Evolutionary conservation across 2,113 vertebrate genomes (phyloP), one percentile per base, ranked within the genome.

Genomic region (Orthonyx spaldingii): DNA sequence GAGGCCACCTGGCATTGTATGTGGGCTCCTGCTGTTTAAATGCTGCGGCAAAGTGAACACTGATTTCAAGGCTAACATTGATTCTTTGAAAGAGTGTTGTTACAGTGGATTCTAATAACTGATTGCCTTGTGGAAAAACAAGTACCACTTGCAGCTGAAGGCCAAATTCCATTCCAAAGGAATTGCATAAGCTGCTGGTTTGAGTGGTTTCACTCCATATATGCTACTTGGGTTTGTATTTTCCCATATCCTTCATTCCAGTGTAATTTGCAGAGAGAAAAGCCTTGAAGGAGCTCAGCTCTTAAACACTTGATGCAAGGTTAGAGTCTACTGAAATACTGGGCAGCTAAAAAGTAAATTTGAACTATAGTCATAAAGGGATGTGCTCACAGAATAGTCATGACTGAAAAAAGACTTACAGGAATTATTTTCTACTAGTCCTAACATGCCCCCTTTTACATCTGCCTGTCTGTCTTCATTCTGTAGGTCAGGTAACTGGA

Each of bases 131-230:
- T 52, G 87, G 87, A 92, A 80, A 87, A 91, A 89, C 74, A 81
- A 92, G 80, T 82, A 59, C 72, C 44, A 44, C 81, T 92, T 72
- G 72, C 69, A 87, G 77, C 84, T 84, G 94, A 91, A 75, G 87
- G 95, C 89, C 93, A 94, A 84, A 87, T 94, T 87, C 87, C 84
- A 87, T 96, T 94, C 94, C 86, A 95, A 41, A 85, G 84, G 65
- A 89, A n/a, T 84, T 95, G 93, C 94, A 57, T 87, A 87, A 95
- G 89, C 93, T 89, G 53, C 64, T 94, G 77, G 28, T 94, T 94
- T 69, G 84, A 78, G 89, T 79, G n/a, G 49, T 89, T 95, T 93
- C 80, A 33, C 44, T 93, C 77, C 72, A 75, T 93, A 59, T 83
- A 84, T 87, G 84, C 69, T 89, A 7, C 61, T 82, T 75, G 10